Base-by-base conservation (phyloP, 2,797 vertebrate species). In the Dromococcyx pavoninus region DNA sequence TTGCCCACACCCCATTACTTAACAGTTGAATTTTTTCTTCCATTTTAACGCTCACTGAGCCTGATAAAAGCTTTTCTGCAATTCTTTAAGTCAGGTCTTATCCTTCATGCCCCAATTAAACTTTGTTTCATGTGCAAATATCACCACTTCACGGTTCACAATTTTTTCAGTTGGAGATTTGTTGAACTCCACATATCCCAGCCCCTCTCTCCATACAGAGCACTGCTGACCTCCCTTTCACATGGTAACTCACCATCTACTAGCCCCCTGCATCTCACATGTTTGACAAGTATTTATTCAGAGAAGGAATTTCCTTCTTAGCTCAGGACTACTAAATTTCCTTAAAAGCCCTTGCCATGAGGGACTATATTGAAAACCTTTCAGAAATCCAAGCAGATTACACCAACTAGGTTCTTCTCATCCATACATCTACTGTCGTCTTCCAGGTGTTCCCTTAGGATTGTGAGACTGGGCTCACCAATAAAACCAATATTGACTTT, bases 231-330 rank as follows among this genome's bases (percentile, higher is more conserved):
- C 22, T 67, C 56, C 22, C 27, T 86, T 43, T 72, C 67, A 22
- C 37, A 5, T 0, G 0, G 16, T 18, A 28, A 23, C 54, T 77
- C 70, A 21, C 46, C 25, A 8, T 10, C 25, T 13, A 7, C 35
- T 60, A 6, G 4, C 4, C 23, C 28, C 35, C 41, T 53, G 21
- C 33, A 28, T 33, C 46, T 37, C 64, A 37, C 23, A 37, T 61
- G 61, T n/a, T 50, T 72, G 46, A 61, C 24, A 57, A 22, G 8
- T 10, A 25, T 33, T 89, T 75, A 64, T 57, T 64, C 58, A 82
- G 27, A 57, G 50, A 39, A 33, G 5, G 27, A 77, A 4, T 44
- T 50, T 67, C n/a, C 19, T 66, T 35, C 77, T 48, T 64, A 28
- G 25, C 30, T n/a, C 24, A 7, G 58, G 17, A 12, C 41, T 53